Evolutionary conservation across 2,888 invertebrate species (phyloP), one percentile per base, ranked within the genome.

Genomic region (Hetaerina titia): DNA sequence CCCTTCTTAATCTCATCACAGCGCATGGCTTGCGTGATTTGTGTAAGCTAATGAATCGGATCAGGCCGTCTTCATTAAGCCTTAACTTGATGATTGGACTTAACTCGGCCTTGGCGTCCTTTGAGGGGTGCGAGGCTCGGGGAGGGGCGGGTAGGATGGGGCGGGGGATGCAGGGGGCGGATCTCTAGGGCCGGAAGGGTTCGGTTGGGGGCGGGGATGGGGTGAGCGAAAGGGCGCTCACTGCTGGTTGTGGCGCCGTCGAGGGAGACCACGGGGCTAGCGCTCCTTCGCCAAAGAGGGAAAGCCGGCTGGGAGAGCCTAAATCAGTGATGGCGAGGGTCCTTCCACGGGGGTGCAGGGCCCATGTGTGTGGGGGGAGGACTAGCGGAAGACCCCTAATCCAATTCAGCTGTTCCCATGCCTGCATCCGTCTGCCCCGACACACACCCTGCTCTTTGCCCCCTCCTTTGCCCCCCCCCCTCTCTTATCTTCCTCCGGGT

Each of bases 1-100:
- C 22, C 89, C 56, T 89, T 89, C 25, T 81, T 81, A 81, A 89
- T 89, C 58, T 89, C 89, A 89, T 89, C 57, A 22, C 19, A 57
- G 45, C 57, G 58, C 19, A 89, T 57, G 56, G 22, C 57, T 89
- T 57, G 22, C 57, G n/a, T n/a, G 56, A 89, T 89, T 89, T 58
- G 57, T 89, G 89, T 22, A 89, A 89, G 89, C 58, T 89, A 89
- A 89, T 89, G 56, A 89, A 89, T 89, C 89, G 89, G 58, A 89
- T 89, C 57, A 57, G 58, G 57, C 58, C 31, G 89, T 89, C 89
- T 89, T 89, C 81, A 31, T 81, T 81, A 81, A 25, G 81, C 31
- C 81, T 25, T 31, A 81, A 81, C 81, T 81, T 81, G 31, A 81
- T 81, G 81, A 81, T 81, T 81, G 81, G 81, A 81, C 31, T 81